Evolutionary conservation across 2,888 invertebrate genomes (phyloP), one percentile per base, ranked within the genome.

Genomic region (Perithous albicinctus): DNA sequence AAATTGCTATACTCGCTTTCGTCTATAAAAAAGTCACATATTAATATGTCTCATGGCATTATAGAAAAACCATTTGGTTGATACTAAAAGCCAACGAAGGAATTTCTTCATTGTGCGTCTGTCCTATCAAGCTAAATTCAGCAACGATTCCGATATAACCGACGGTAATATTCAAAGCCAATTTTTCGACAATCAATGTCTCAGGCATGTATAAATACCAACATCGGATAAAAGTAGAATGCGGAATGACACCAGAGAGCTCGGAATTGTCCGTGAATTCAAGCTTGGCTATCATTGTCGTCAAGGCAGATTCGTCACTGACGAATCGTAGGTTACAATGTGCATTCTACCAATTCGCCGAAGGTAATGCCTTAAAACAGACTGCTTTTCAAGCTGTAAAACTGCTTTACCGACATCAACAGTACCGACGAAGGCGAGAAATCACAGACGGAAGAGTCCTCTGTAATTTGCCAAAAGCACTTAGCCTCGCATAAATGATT

Each of bases 321-420:
- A 32, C 15, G 8, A 26, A 29, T 15, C 18, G 18, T 70, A 54
- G 54, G 41, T 41, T 7, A 54, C 8, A 10, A n/a, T 1, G 23
- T 7, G 15, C 12, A 69, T 38, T 12, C 4, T 46, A 23, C n/a
- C 7, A 15, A 26, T 41, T 41, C 15, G 7, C 26, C 15, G 26
- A 4, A n/a, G 23, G 54, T 69, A 20, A 2, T 18, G 23, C 15
- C 35, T 35, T 4, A 41, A 26, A 15, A 54, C 6, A 23, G 38
- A 54, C 41, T 23, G 20, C n/a, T 29, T 46, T 10, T 29, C 18
- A 10, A 32, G 6, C 32, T 15, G 15, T 6, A 29, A 59, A 32
- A 35, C 67, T 67, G 51, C 23, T 8, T 67, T 67, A 48, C 23
- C 67, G 69, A 69, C 12, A 8, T 29, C 7, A 32, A 26, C 15